Base-by-base conservation (phyloP, 2,888 invertebrate species). In the Urechis unicinctus region DNA sequence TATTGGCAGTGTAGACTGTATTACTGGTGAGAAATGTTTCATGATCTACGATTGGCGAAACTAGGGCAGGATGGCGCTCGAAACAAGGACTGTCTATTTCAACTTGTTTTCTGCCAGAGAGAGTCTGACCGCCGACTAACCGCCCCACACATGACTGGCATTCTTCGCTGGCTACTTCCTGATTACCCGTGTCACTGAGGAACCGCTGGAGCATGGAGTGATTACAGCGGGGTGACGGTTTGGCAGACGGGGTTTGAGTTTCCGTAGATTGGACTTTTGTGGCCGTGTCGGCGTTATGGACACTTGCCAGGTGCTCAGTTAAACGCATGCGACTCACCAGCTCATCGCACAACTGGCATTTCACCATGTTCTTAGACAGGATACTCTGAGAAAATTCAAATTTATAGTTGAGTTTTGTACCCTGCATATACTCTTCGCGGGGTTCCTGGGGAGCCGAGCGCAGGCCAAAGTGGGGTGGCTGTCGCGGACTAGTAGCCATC, bases 171-270 rank as follows among this genome's bases (percentile, higher is more conserved):
- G 13, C 6, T 45, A 6, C 6, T 6, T 45, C 22, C 41, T 36
- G 41, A 36, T 36, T 13, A 36, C 9, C 9, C 9, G 9, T 36
- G 22, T 52, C 52, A 26, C 44, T 42, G 43, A 52, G 52, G 24
- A 52, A 52, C 5, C 52, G 52, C 28, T 52, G 52, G 9, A 52
- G 52, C 52, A 52, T 44, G 25, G 52, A 52, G n/a, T 52, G 52
- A 17, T 45, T 45, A 21, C 45, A 45, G 9, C 9, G 17, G 9
- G 9, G 9, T 17, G 9, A 13, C 36, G 9, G 36, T 17, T 36
- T 36, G 36, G 36, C 48, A n/a, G n/a, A n/a, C n/a, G n/a, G n/a
- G n/a, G n/a, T n/a, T n/a, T n/a, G n/a, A n/a, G n/a, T n/a, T n/a
- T n/a, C n/a, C n/a, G n/a, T n/a, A n/a, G n/a, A n/a, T n/a, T n/a